Evolutionary conservation across 2,888 invertebrate species (phyloP), one percentile per base, ranked within the genome.

Genomic region (Galerucella nymphaeae): DNA sequence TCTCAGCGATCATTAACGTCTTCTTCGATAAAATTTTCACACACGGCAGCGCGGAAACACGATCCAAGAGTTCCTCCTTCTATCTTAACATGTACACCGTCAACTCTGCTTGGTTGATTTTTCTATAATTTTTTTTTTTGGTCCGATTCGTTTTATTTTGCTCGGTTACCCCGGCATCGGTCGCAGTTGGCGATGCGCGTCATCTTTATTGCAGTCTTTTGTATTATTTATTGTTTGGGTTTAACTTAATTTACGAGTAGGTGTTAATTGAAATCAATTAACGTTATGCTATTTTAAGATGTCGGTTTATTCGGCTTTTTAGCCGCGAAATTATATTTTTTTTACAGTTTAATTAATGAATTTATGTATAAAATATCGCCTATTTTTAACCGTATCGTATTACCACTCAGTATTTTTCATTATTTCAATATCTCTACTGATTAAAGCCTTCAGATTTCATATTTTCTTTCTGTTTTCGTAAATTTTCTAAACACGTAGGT

Each of bases 31-130:
- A 30, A 30, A 66, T 76, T 80, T 80, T 80, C 80, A 80, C 78
- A 81, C 81, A 81, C 81, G 67, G 65, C 75, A 71, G 78, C 77
- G 80, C 81, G 80, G 79, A 81, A 80, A 80, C 76, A 11, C 57
- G 57, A 78, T 71, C 73, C 30, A 30, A 30, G 30, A 75, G 18
- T 38, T 53, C 58, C 53, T 58, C 45, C 20, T 66, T n/a, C 58
- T 42, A 50, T 64, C 38, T 30, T 18, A 16, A 53, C n/a, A 4
- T 18, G 53, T 53, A 8, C 10, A 16, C 53, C 9, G 5, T 53
- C 10, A 53, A 53, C 16, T 64, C 10, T 48, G 50, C 50, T 50
- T 20, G 30, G 64, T 64, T 20, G 50, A 20, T 50, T 64, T 30
- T 30, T 8, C 8, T 30, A 30, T 30, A 5, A 4, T 30, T 30